Percentiles rank a stretch among this genome's conserved stretches.
phyloP scores from a whole-genome alignment of 2,797 vertebrate species.

The Coccyzus lansbergi region DNA sequence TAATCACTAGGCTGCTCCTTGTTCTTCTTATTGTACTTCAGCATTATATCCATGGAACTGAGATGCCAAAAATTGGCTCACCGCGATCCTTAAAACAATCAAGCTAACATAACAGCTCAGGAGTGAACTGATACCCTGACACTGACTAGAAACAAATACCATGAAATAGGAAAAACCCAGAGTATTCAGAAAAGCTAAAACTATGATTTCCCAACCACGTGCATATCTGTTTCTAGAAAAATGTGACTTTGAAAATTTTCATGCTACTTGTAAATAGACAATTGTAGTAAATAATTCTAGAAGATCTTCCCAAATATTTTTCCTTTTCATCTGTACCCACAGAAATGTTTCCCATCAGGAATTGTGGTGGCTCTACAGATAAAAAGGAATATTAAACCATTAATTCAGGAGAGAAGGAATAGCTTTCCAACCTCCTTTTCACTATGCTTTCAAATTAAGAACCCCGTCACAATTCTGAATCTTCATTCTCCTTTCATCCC shows the following conservation, averaged over 20 bases:
- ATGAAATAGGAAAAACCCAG: not conserved
- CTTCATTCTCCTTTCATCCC: not conserved
- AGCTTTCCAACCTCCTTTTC: not conserved
- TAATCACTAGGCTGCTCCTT: not conserved
- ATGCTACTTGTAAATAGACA: not conserved
- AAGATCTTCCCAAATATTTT: not conserved
- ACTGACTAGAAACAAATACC: not conserved
- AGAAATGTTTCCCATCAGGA: not conserved
- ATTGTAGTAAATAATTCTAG: not conserved
- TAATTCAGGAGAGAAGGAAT: not conserved
- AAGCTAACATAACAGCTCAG: not conserved
- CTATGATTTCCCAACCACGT: too few relatives aligned
- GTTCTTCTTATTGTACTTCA: not conserved
- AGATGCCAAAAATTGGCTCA: not conserved
- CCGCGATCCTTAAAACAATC: not conserved
- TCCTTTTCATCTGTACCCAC: not conserved
- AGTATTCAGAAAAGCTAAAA: not conserved
- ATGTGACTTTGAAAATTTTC: not conserved
- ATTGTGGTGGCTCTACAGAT: not conserved
- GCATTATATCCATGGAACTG: not conserved
- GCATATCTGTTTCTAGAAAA: too few relatives aligned
- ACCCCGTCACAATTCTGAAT: not conserved
- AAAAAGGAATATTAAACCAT: not conserved
- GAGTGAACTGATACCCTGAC: not conserved
- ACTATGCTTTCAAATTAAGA: slow-evolving; percentile 2